Percentiles rank a stretch among this genome's conserved stretches.
phyloP scores from a whole-genome alignment of 1,140 invertebrate species.

The Drosophila pseudoananassae region DNA sequence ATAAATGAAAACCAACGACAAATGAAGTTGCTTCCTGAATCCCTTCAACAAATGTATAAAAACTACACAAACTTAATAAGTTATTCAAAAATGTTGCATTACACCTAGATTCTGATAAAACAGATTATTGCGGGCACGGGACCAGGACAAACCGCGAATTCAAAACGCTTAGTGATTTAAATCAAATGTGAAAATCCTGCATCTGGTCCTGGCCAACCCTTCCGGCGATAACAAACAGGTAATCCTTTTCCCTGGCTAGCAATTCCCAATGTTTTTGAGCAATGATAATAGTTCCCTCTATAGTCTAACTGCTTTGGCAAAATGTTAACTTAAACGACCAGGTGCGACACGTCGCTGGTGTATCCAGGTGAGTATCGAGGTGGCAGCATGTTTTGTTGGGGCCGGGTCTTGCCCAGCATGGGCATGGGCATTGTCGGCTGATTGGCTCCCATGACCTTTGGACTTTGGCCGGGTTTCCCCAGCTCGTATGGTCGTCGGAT shows the following conservation, averaged over 20 bases:
- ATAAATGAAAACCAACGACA: constrained; percentile 2
- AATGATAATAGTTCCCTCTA: constrained; percentile 29
- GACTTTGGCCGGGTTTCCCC: constrained; percentile 54
- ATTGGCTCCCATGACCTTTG: constrained; percentile 52
- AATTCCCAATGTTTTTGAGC: constrained; percentile 50
- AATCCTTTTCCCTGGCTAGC: constrained; percentile 21
- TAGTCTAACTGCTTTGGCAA: constrained; percentile 30
- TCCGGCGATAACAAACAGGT: constrained; percentile 39
- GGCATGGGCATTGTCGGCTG: constrained; percentile 49
- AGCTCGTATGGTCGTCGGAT: constrained; percentile 84
- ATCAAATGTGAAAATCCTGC: not conserved
- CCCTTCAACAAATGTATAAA: constrained; percentile 41
- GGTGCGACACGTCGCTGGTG: constrained; percentile 88
- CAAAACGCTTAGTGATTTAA: not conserved
- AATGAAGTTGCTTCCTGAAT: constrained; percentile 5
- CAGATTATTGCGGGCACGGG: constrained; percentile 41
- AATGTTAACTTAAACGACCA: constrained; percentile 86
- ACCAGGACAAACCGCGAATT: not conserved
- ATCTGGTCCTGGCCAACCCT: constrained; percentile 19
- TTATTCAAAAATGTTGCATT: constrained; percentile 36
- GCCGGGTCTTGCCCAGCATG: constrained; percentile 64
- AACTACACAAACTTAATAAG: constrained; percentile 68
- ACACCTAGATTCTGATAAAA: constrained; percentile 46
- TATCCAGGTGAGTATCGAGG: constrained; percentile 88
- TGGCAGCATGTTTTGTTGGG: constrained; percentile 84